Evolutionary conservation across 2,113 vertebrate species (phyloP), one percentile per base, ranked within the genome.

Genomic region (Corythornis cristatus): DNA sequence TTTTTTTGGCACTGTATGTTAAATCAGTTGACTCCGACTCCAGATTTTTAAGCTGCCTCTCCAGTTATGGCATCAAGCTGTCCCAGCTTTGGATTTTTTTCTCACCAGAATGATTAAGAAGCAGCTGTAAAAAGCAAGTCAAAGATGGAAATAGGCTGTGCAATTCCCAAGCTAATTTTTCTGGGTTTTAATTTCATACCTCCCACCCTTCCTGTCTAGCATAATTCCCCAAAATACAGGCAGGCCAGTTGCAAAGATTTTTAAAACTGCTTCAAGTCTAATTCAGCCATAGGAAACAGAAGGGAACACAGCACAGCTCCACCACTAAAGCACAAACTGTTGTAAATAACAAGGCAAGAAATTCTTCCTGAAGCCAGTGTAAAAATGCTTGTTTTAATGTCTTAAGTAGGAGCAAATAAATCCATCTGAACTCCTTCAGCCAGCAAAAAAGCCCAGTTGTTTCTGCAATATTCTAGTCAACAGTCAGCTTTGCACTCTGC

Each of bases 401-500:
- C 53, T 16, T 60, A 66, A 80, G 53, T 31, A 71, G 83, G 2
- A 81, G 54, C 65, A 91, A 87, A 86, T 94, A 95, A 93, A 95
- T 90, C 50, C 53, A 50, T 70, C 28, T 35, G 42, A 86, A 75
- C 37, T 50, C 73, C 93, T 79, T 73, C 66, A 56, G 28, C n/a
- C 60, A 86, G 81, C 66, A 89, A 70, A 45, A 79, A 83, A 70
- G 7, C 6, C 43, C 53, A 50, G 66, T 16, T 61, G 19, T 35
- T 92, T 88, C 57, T 78, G 29, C 66, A 89, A 74, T 29, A 56
- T 53, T n/a, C 53, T 50, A 65, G 42, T 82, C 84, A 48, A 86
- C 3, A 14, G 28, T 70, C 85, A 81, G 72, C 61, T 87, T 68
- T 88, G 57, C 51, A 90, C 40, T 65, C 62, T 43, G 58, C 20